Evolutionary conservation across 1,140 invertebrate genomes (phyloP).

Genomic region (Gonatopus flavifemur): DNA sequence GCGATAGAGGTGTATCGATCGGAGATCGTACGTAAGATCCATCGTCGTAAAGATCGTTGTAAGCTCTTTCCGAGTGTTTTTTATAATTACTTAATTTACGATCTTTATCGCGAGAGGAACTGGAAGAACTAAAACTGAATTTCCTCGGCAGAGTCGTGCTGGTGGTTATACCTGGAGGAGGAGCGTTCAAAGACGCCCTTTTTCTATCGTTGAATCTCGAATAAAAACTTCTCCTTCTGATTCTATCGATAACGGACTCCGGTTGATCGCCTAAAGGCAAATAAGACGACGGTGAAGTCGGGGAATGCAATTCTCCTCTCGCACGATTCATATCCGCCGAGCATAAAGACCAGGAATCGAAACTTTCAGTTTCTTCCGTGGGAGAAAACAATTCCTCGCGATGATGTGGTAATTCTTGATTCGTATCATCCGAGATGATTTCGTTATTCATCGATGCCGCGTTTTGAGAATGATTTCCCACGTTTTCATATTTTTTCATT

Average conservation of each 20-base stretch:
- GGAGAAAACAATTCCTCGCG: conserved; percentile 61
- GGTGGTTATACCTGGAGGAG: conserved; percentile 37
- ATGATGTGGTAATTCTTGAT: too few species aligned
- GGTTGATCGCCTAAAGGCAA: conserved; percentile 50
- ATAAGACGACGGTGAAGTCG: conserved; percentile 55
- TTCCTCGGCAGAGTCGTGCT: conserved; percentile 44
- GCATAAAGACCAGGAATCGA: conserved; percentile 71
- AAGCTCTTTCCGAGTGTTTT: conserved; percentile 21
- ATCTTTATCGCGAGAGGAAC: conserved; percentile 28
- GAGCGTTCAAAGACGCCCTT: conserved; percentile 48
- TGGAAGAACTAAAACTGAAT: conserved; percentile 46
- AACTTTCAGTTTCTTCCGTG: conserved; percentile 64
- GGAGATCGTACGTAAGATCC: conserved; percentile 42
- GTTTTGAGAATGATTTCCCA: background rate
- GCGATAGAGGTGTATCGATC: too few species aligned
- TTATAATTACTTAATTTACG: conserved; percentile 18
- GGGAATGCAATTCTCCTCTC: conserved; percentile 52
- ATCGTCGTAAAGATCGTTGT: conserved; percentile 38
- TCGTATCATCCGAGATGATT: conserved; percentile 6
- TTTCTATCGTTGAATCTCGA: conserved; percentile 82
- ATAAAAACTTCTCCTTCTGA: conserved; percentile 85
- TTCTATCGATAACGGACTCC: conserved; percentile 81
- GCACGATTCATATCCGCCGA: conserved; percentile 57
- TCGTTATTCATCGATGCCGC: background rate
- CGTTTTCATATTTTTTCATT: background rate